phyloP scores from a whole-genome alignment of 2,113 vertebrate species.

The Corvus moneduloides region DNA sequence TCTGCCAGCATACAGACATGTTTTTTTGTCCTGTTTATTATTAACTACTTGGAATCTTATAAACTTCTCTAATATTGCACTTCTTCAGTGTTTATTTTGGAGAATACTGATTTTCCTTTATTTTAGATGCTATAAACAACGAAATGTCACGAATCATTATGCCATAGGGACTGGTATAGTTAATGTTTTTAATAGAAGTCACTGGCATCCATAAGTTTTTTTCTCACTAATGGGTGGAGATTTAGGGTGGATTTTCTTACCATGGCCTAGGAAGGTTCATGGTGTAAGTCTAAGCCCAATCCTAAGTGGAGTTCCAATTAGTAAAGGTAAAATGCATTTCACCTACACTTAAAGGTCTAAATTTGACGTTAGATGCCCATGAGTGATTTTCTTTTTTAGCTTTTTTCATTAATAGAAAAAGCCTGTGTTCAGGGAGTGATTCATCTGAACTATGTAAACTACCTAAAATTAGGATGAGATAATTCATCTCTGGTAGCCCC shows the following conservation, averaged over 20 bases:
- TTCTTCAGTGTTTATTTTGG: conserved; percentile 3
- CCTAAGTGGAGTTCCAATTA: background rate
- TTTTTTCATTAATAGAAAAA: background rate
- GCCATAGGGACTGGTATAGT: background rate
- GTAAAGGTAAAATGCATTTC: background rate
- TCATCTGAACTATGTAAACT: background rate
- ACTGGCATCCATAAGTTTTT: background rate
- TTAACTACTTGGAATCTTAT: conserved; percentile 3
- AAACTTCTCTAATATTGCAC: background rate
- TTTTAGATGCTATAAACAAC: background rate
- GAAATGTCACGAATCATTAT: background rate
- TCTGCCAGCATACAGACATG: background rate
- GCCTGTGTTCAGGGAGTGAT: background rate
- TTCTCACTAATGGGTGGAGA: background rate
- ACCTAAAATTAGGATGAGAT: background rate
- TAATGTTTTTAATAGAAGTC: background rate
- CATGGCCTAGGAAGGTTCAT: background rate
- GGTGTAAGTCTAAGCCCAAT: background rate
- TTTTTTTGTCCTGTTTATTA: conserved; percentile 22
- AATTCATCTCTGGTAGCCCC: background rate
- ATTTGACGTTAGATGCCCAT: background rate
- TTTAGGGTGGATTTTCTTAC: background rate
- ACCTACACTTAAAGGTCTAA: background rate
- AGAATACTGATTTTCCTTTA: background rate
- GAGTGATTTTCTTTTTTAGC: background rate